A percentile compares a stretch with the other conserved stretches of the same genome.
These are phyloP conservation scores for Hyperoodon ampullatus DNA, from an alignment of 2,113 vertebrate species.

Conservation along the genomic window DNA sequence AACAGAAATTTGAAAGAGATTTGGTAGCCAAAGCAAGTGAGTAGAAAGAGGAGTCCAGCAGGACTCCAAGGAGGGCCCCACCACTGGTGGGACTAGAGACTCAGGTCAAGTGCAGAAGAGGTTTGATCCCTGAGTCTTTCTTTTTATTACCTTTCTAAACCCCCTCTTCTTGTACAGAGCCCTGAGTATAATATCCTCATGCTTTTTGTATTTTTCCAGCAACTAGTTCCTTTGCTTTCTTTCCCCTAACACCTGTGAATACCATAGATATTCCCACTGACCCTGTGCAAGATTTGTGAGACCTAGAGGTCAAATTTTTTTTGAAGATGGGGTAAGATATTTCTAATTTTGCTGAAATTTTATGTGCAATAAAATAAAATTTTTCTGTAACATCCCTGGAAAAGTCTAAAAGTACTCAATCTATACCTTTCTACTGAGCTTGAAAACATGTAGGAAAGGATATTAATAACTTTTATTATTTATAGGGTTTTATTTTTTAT, in stretches of 20 bases:
- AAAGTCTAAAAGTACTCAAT: background rate
- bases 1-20: background rate
- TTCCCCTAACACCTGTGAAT: background rate
- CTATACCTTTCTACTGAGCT: background rate
- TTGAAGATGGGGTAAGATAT: background rate
- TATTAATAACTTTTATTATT: background rate
- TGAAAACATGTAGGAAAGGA: background rate
- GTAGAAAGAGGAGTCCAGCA: background rate
- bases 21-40: background rate
- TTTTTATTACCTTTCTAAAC: background rate
- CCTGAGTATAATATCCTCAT: background rate
- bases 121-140: background rate
- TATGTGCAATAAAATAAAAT: background rate
- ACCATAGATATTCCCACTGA: background rate
- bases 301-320: background rate
- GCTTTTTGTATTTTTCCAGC: background rate
- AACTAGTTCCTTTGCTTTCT: background rate
- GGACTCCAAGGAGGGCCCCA: background rate
- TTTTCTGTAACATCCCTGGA: background rate
- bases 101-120: background rate
- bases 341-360: constrained; percentile 6
- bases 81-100: background rate
- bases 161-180: background rate
- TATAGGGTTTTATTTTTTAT: background rate
- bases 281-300: background rate